Conservation (phyloP, 2,888 invertebrate species). For the Glomeris marginata region DNA sequence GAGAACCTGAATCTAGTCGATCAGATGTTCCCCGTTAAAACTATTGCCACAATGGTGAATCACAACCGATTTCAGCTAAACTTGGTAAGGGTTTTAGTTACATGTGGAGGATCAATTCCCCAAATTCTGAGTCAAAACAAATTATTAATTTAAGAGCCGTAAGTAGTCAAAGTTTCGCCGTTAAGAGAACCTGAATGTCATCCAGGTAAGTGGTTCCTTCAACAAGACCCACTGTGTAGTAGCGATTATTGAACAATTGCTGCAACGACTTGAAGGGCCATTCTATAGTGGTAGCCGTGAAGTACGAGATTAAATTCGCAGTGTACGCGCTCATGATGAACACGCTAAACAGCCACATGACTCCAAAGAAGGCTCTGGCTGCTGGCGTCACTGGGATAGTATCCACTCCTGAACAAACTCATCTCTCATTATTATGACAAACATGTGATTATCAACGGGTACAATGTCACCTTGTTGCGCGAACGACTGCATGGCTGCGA, state of each 20-base stretch:
- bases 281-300: constrained; percentile 5
- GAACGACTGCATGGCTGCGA: too few relatives aligned
- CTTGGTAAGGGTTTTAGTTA: too few relatives aligned
- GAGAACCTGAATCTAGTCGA: constrained; percentile 10
- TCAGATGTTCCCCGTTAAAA: too few relatives aligned
- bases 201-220: constrained; percentile 12
- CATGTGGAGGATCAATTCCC: too few relatives aligned
- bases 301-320: constrained; percentile 12
- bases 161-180: not conserved
- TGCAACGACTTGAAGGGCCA: constrained; percentile 8
- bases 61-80: too few relatives aligned
- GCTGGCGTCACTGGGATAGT: constrained; percentile 2
- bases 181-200: constrained; percentile 8
- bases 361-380: constrained; percentile 4
- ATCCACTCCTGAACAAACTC: constrained; percentile 3
- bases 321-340: constrained; percentile 13
- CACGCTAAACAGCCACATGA: constrained; percentile 12
- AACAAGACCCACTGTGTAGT: constrained; percentile 6
- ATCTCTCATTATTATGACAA: too few relatives aligned
- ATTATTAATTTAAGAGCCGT: too few relatives aligned
- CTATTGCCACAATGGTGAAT: too few relatives aligned
- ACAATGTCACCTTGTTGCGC: too few relatives aligned
- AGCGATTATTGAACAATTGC: constrained; percentile 2
- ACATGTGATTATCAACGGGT: too few relatives aligned
- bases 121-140: too few relatives aligned